Percentiles rank a stretch among this genome's conserved stretches.
Evolutionary conservation across 2,888 invertebrate species (phyloP).

Genomic region (Endotricha flammealis): DNA sequence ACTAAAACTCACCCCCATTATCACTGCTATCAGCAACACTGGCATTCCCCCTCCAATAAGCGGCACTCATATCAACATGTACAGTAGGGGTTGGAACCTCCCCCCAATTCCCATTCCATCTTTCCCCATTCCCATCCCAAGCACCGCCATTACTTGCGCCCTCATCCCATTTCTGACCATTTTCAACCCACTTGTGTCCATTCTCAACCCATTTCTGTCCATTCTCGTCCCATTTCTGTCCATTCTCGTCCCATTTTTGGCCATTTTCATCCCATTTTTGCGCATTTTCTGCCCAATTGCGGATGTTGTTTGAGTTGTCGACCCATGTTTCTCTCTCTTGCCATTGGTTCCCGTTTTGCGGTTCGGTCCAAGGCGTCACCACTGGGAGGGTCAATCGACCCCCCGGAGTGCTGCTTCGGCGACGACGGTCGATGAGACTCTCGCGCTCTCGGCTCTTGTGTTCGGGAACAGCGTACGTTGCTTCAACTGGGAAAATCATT

Average conservation of each 20-base stretch:
- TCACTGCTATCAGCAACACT: slow-evolving; percentile 71
- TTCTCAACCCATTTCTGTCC: slow-evolving; percentile 23
- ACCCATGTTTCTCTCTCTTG: slow-evolving; percentile 57
- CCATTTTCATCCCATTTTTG: slow-evolving; percentile 47
- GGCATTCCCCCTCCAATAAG: slow-evolving; percentile 64
- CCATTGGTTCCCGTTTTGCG: slow-evolving; percentile 37
- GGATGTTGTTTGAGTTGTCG: slow-evolving; percentile 53
- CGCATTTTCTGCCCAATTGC: slow-evolving; percentile 59
- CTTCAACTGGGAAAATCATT: slow-evolving; percentile 38
- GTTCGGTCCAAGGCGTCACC: slow-evolving; percentile 37
- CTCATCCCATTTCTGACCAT: slow-evolving; percentile 38
- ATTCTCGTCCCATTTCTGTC: slow-evolving; percentile 39
- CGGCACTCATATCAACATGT: slow-evolving; percentile 62
- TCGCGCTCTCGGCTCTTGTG: slow-evolving; percentile 58
- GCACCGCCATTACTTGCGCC: slow-evolving; percentile 19
- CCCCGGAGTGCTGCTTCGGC: slow-evolving; percentile 62
- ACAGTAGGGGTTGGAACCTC: slow-evolving; percentile 66
- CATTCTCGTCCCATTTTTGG: slow-evolving; percentile 46
- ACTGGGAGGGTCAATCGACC: slow-evolving; percentile 54
- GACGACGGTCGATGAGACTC: slow-evolving; percentile 56
- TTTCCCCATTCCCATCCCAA: slow-evolving; percentile 36
- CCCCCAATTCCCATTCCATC: slow-evolving; percentile 61
- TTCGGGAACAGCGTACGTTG: slow-evolving; percentile 67
- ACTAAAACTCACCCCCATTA: slow-evolving; percentile 64
- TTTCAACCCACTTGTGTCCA: slow-evolving; percentile 51